Evolutionary conservation across 2,113 vertebrate species (phyloP).

Genomic region (Burhinus oedicnemus): DNA sequence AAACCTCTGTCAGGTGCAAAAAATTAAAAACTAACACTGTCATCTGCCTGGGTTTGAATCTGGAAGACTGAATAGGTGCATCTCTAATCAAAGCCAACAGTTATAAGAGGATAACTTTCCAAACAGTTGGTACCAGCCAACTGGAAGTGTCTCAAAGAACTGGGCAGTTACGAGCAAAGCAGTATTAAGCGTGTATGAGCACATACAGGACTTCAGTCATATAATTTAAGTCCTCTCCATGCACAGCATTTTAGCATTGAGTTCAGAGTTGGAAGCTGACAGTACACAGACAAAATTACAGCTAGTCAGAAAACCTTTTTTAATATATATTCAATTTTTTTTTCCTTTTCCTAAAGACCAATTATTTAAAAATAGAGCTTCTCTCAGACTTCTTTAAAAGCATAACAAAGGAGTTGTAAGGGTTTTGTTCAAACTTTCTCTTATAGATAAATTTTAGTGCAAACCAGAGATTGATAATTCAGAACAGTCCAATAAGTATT

Average conservation of each 20-base stretch:
- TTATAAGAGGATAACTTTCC: not conserved
- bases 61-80: not conserved
- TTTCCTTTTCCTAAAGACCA: not conserved
- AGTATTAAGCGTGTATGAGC: not conserved
- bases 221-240: not conserved
- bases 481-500: not conserved
- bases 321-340: not conserved
- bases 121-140: not conserved
- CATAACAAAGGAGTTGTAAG: not conserved
- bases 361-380: not conserved
- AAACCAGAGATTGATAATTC: not conserved
- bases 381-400: not conserved
- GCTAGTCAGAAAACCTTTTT: not conserved
- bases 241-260: not conserved
- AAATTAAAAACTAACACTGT: not conserved
- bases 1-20: not conserved
- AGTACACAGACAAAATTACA: not conserved
- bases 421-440: not conserved
- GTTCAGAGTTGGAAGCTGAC: not conserved
- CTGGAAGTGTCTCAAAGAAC: not conserved
- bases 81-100: not conserved
- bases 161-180: no score
- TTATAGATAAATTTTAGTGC: not conserved
- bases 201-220: not conserved
- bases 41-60: not conserved